phyloP scores from a whole-genome alignment of 1,140 invertebrate species.

The Campoletis sonorensis region DNA sequence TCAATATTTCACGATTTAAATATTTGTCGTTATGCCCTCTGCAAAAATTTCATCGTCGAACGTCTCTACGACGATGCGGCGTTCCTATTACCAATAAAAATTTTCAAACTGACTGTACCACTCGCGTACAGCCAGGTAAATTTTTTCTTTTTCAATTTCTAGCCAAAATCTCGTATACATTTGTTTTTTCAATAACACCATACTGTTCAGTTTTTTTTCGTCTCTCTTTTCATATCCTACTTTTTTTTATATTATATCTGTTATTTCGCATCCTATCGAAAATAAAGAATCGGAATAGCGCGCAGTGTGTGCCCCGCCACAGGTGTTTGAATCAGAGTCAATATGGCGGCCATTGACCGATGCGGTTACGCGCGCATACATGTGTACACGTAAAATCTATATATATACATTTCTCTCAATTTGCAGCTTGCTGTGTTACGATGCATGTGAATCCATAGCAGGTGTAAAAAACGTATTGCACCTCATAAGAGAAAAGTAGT shows the following conservation, averaged over 20 bases:
- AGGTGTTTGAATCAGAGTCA: conserved; percentile 64
- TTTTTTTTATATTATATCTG: conserved; percentile 50
- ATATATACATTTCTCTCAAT: background rate
- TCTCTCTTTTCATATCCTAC: conserved; percentile 46
- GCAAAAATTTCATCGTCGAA: background rate
- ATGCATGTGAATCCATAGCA: background rate
- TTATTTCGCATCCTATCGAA: conserved; percentile 43
- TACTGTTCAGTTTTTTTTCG: conserved; percentile 39
- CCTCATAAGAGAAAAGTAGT: too few relatives aligned
- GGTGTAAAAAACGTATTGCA: too few relatives aligned
- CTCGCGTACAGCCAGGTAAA: conserved; percentile 40
- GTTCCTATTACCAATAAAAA: conserved; percentile 22
- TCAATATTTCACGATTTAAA: conserved; percentile 61
- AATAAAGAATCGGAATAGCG: background rate
- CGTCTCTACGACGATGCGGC: background rate
- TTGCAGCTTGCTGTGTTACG: too few relatives aligned
- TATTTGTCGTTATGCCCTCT: conserved; percentile 62
- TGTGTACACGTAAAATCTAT: background rate
- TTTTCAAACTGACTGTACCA: conserved; percentile 61
- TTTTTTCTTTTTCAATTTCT: conserved; percentile 51
- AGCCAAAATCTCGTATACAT: conserved; percentile 52
- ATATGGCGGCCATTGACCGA: conserved; percentile 56
- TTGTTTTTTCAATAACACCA: conserved; percentile 48
- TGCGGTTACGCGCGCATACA: conserved; percentile 5
- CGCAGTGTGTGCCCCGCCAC: conserved; percentile 61